A percentile compares a stretch with the other conserved stretches of the same genome.
Conservation (phyloP, 1,140 invertebrate genomes). For the Metaphire vulgaris region DNA sequence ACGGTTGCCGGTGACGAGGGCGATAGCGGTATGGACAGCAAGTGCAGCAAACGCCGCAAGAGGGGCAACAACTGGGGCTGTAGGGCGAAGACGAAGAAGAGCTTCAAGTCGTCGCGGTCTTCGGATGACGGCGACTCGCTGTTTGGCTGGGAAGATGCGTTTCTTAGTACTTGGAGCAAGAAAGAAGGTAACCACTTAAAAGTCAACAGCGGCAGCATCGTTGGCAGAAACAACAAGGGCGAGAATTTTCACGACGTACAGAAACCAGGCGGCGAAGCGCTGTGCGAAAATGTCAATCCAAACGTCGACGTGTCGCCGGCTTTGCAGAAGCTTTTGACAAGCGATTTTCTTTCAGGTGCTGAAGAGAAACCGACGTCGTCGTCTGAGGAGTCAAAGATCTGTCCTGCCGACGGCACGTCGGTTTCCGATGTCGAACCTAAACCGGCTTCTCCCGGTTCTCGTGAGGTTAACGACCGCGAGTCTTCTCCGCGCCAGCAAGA, state of each 20-base stretch:
- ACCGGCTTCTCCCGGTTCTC: not conserved
- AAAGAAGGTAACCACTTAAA: not conserved
- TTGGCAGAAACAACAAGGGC: not conserved
- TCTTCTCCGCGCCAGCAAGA: not conserved
- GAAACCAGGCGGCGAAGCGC: not conserved
- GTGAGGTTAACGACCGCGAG: not conserved
- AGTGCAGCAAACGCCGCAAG: not conserved
- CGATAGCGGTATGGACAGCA: not conserved
- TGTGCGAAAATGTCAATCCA: not conserved
- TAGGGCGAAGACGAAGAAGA: not conserved
- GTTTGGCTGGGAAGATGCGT: not conserved
- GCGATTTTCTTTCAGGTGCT: too few relatives aligned
- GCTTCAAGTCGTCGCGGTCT: not conserved
- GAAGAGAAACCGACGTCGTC: not conserved
- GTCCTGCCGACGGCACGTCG: not conserved
- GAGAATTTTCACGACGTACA: not conserved
- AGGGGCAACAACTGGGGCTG: slow-evolving; percentile 2
- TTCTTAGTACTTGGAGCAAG: not conserved
- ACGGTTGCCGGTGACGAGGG: not conserved
- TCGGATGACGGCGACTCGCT: not conserved
- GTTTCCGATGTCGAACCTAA: not conserved
- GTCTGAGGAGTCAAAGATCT: not conserved
- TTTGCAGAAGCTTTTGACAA: not conserved
- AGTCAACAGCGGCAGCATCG: not conserved
- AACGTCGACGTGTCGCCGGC: not conserved